Conservation (phyloP, 2,113 vertebrate genomes). For the Pseudorhombus dupliciocellatus region DNA sequence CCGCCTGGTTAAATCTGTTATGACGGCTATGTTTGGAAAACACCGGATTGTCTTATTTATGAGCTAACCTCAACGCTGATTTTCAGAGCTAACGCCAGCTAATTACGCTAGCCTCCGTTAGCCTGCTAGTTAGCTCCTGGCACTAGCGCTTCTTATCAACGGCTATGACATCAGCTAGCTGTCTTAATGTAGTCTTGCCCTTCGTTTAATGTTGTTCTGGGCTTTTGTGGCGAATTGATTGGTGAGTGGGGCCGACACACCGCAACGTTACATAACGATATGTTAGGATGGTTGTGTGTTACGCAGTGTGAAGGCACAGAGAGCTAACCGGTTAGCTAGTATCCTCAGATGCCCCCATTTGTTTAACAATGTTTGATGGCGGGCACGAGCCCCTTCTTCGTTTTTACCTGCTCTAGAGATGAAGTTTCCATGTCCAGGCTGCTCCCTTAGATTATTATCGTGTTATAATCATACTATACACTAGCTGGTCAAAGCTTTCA, state of each 20-base stretch:
- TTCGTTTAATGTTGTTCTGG: not conserved
- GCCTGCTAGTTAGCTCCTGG: slow-evolving; percentile 34
- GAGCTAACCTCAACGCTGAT: slow-evolving; percentile 14
- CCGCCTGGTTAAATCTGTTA: not conserved
- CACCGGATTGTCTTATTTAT: not conserved
- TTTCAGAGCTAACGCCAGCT: slow-evolving; percentile 42
- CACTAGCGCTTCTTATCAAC: slow-evolving; percentile 36
- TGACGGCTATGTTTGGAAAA: not conserved
- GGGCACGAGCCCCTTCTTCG: not conserved
- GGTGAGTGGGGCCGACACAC: accelerated
- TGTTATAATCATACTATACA: not conserved
- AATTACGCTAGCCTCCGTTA: slow-evolving; percentile 30
- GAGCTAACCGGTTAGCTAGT: slow-evolving; percentile 56
- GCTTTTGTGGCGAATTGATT: not conserved
- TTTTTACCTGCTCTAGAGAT: not conserved
- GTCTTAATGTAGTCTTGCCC: not conserved
- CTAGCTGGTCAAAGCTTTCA: not conserved
- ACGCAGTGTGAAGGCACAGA: slow-evolving; percentile 4
- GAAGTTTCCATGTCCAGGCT: not conserved
- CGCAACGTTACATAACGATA: not conserved
- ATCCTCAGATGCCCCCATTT: slow-evolving; percentile 44
- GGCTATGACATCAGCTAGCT: slow-evolving; percentile 47
- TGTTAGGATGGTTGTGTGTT: not conserved
- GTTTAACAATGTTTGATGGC: slow-evolving; percentile 14
- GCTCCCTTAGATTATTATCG: not conserved